phyloP scores from a whole-genome alignment of 2,797 vertebrate genomes.

The Ibycter americanus region DNA sequence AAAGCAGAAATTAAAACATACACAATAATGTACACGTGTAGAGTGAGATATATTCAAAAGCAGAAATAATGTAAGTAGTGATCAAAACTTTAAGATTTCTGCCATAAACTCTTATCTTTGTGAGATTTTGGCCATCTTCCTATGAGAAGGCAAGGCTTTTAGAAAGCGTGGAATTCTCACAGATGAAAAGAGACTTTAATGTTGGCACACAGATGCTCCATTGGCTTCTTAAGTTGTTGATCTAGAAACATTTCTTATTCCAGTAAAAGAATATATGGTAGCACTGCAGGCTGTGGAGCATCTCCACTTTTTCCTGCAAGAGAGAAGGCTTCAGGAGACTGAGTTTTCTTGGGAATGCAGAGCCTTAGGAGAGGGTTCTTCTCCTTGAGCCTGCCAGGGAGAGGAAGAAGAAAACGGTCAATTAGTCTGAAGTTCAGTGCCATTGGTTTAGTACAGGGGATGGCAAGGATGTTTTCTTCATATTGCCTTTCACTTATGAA shows the following conservation, averaged over 20 bases:
- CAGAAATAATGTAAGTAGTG: conserved; percentile 14
- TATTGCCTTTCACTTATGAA: not conserved
- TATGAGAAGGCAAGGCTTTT: conserved; percentile 36
- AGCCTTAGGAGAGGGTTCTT: not conserved
- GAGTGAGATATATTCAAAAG: not conserved
- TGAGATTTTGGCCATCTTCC: conserved; percentile 25
- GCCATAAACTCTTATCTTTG: not conserved
- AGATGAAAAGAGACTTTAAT: conserved; percentile 22
- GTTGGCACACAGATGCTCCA: conserved; percentile 19
- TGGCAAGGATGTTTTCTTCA: not conserved
- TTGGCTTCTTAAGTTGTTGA: conserved; percentile 31
- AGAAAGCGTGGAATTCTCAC: not conserved
- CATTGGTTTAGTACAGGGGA: not conserved
- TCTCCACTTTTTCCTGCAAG: not conserved
- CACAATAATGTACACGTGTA: not conserved
- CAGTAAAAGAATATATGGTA: not conserved
- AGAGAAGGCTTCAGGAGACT: not conserved
- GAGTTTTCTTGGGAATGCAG: not conserved
- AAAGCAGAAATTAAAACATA: not conserved
- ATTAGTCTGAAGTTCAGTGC: not conserved
- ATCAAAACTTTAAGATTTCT: conserved; percentile 12
- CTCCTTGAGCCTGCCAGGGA: not conserved
- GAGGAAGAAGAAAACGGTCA: not conserved
- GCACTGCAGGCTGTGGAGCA: not conserved
- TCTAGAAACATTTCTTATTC: conserved; percentile 32